Evolutionary conservation across 1,140 invertebrate genomes (phyloP).

Genomic region (Drosophila simulans): DNA sequence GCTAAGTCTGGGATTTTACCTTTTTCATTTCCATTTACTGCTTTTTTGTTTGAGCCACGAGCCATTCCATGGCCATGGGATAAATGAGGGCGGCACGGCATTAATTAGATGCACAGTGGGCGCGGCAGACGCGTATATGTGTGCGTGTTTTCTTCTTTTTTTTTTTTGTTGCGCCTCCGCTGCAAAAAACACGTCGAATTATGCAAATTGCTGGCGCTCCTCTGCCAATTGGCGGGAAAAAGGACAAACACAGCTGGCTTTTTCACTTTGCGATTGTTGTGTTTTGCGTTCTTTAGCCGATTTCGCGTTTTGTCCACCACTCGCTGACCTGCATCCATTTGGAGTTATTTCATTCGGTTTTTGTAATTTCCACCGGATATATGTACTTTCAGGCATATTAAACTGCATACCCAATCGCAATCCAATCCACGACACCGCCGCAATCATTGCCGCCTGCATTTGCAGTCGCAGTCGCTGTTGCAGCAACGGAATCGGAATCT

Average conservation of each 20-base stretch:
- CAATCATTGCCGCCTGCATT: constrained; percentile 33
- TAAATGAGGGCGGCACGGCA: constrained; percentile 44
- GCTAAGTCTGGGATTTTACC: constrained; percentile 9
- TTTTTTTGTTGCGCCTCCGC: background rate
- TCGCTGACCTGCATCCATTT: constrained; percentile 38
- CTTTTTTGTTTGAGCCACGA: background rate
- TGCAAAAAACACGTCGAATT: constrained; percentile 40
- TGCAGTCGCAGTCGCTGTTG: constrained; percentile 4
- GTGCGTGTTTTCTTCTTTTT: too few species aligned
- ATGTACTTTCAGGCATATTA: constrained; percentile 62
- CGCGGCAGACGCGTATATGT: constrained; percentile 13
- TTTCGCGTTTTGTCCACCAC: background rate
- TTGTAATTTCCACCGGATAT: constrained; percentile 77
- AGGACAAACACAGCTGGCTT: constrained; percentile 8
- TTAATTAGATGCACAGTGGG: constrained; percentile 59
- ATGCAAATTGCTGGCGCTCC: constrained; percentile 44
- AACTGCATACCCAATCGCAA: constrained; percentile 56
- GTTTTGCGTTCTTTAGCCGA: constrained; percentile 18
- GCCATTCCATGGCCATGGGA: constrained; percentile 27
- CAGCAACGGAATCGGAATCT: constrained; percentile 6
- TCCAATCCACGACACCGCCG: constrained; percentile 43
- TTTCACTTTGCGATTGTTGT: constrained; percentile 5
- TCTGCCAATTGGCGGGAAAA: constrained; percentile 34
- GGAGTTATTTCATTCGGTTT: constrained; percentile 30
- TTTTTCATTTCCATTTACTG: constrained; percentile 1